Percentiles rank a stretch among this genome's conserved stretches.
phyloP scores from a whole-genome alignment of 2,797 vertebrate species.

The Thunnus albacares region DNA sequence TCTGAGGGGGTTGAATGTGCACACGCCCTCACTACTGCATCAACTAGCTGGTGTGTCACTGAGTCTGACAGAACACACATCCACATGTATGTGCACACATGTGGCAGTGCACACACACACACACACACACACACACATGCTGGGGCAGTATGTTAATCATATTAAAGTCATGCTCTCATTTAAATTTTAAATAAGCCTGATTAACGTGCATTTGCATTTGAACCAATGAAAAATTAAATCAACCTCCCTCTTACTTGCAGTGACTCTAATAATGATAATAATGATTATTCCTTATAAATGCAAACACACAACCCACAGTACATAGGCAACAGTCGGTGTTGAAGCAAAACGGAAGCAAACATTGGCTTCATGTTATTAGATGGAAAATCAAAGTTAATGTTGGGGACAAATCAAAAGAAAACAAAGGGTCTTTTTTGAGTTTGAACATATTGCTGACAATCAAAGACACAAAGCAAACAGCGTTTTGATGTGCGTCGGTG shows the following conservation, averaged over 20 bases:
- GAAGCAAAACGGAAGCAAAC: background rate
- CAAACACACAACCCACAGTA: background rate
- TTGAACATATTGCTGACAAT: background rate
- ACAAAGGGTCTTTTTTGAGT: background rate
- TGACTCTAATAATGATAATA: background rate
- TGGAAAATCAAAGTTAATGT: background rate
- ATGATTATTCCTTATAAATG: slow-evolving; percentile 12
- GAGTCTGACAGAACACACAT: background rate
- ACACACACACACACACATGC: background rate
- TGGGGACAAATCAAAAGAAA: background rate
- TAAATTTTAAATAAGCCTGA: slow-evolving; percentile 29
- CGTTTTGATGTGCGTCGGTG: too few relatives aligned
- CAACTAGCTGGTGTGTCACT: slow-evolving; percentile 1
- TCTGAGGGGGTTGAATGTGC: slow-evolving; percentile 10
- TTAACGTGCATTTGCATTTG: slow-evolving; percentile 21
- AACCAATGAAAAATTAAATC: slow-evolving; percentile 25
- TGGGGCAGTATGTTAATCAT: slow-evolving; percentile 22
- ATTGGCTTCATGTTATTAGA: background rate
- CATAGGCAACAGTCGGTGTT: background rate
- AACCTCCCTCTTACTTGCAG: background rate
- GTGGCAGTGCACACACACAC: background rate
- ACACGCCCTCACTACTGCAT: background rate
- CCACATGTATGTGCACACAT: background rate
- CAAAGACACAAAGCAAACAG: background rate
- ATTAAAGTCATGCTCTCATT: slow-evolving; percentile 26